Evolutionary conservation across 2,888 invertebrate species (phyloP).

Genomic region (Antheraea yamamai): DNA sequence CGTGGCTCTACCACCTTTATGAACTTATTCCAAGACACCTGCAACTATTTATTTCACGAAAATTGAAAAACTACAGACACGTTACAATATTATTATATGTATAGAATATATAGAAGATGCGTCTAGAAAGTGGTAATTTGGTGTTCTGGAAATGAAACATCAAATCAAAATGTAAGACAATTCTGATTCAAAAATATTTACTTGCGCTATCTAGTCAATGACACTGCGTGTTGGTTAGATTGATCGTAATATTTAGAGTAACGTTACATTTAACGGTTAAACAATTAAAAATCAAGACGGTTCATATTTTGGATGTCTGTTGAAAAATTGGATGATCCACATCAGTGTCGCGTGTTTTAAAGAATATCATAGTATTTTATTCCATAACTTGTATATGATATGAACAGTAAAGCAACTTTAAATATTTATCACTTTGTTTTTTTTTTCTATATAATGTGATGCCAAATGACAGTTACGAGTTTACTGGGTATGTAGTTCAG

Average conservation of each 20-base stretch:
- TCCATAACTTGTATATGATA: background rate
- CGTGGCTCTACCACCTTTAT: no score
- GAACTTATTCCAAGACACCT: no score
- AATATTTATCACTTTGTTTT: background rate
- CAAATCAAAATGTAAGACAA: background rate
- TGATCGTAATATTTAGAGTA: conserved; percentile 26
- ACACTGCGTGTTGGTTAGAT: background rate
- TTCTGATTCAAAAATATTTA: conserved; percentile 3
- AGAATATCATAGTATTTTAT: conserved; percentile 31
- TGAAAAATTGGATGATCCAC: conserved; percentile 38
- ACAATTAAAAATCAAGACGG: conserved; percentile 25
- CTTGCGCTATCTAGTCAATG: background rate
- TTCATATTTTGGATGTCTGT: conserved; percentile 19
- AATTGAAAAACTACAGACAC: no score
- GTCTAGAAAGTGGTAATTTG: no score
- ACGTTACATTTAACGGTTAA: conserved; percentile 38
- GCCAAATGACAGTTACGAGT: no score
- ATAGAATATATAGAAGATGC: no score
- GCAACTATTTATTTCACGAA: no score
- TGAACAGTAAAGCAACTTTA: conserved; percentile 11
- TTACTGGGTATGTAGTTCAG: no score
- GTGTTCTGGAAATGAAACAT: no score
- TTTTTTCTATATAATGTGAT: background rate
- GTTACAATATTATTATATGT: no score
- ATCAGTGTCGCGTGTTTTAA: conserved; percentile 42